Evolutionary conservation across 2,797 vertebrate species (phyloP).

Genomic region (Lerista edwardsae): DNA sequence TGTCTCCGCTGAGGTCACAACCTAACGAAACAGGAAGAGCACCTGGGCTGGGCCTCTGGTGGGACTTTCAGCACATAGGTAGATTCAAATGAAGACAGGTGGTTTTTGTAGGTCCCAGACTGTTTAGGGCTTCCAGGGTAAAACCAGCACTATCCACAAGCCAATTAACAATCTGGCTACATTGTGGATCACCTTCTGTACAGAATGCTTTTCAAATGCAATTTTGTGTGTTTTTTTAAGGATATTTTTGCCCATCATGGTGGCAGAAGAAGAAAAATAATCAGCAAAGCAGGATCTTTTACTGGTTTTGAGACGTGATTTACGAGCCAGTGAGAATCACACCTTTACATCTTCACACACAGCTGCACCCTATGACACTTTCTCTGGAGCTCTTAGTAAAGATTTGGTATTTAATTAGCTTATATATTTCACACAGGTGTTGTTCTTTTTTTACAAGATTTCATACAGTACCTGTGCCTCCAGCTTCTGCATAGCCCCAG

Average conservation of each 20-base stretch:
- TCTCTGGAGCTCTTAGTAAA: slow-evolving; percentile 60
- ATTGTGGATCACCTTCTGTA: not conserved
- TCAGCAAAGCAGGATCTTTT: not conserved
- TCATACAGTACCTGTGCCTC: slow-evolving; percentile 64
- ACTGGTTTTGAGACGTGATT: not conserved
- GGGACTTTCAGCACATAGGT: not conserved
- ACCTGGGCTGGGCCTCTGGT: too few relatives aligned
- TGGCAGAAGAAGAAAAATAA: not conserved
- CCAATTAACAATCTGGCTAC: not conserved
- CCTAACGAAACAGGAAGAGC: too few relatives aligned
- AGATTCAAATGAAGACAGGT: not conserved
- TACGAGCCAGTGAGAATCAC: not conserved
- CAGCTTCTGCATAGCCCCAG: slow-evolving; percentile 55
- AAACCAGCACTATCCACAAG: not conserved
- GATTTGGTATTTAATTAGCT: slow-evolving; percentile 69
- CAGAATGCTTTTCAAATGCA: too few relatives aligned
- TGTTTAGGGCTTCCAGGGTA: not conserved
- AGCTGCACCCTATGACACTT: slow-evolving; percentile 30
- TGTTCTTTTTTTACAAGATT: slow-evolving; percentile 58
- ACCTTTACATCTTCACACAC: not conserved
- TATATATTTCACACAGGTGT: slow-evolving; percentile 63
- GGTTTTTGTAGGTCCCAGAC: not conserved
- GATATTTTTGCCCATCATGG: not conserved
- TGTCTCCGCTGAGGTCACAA: too few relatives aligned
- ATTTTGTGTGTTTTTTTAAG: not conserved